These are phyloP conservation scores for Marronus borbonicus DNA, from an alignment of 2,888 invertebrate genomes.

Conservation along the genomic window DNA sequence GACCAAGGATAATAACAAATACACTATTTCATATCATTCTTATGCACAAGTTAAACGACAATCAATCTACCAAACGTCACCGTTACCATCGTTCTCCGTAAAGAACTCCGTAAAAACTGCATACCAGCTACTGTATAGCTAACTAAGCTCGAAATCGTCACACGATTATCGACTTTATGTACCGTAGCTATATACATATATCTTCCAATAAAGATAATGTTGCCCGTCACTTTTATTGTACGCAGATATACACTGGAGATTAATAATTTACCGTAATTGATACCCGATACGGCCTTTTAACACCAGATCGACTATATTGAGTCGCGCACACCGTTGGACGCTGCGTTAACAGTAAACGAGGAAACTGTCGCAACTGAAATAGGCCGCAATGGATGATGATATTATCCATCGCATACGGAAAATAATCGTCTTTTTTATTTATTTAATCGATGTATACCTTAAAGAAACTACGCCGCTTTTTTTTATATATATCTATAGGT, in stretches of 20 bases:
- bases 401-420: not conserved
- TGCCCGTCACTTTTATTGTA: constrained; percentile 23
- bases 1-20: no score
- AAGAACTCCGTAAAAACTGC: no score
- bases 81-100: no score
- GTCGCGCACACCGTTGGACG: constrained; percentile 1
- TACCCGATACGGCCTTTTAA: constrained; percentile 39
- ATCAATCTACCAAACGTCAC: no score
- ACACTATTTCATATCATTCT: no score
- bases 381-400: not conserved
- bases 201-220: constrained; percentile 36
- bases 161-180: no score
- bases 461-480: no score
- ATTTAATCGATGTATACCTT: not conserved
- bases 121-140: no score
- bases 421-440: not conserved
- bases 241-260: constrained; percentile 41
- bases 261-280: constrained; percentile 47
- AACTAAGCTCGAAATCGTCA: no score
- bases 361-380: constrained; percentile 35
- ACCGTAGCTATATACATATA: constrained; percentile 5
- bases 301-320: constrained; percentile 14
- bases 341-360: constrained; percentile 31
- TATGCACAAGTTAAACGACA: no score
- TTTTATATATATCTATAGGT: no score